Conservation (phyloP, 2,888 invertebrate species). For the Salpingus planirostris region DNA sequence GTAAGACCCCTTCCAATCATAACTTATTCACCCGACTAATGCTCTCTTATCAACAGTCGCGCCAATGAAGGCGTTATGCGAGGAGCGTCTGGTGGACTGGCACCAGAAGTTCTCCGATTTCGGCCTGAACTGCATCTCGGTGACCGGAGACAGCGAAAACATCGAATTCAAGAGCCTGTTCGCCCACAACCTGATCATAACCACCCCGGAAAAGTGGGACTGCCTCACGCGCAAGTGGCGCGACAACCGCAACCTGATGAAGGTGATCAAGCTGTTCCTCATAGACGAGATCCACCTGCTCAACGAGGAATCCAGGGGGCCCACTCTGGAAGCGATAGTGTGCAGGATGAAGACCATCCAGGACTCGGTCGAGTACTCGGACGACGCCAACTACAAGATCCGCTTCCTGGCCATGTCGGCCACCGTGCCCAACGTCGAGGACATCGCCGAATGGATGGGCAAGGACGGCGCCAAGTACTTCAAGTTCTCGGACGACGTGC, state of each 20-base stretch:
- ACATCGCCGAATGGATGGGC: conserved; percentile 65
- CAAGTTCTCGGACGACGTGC: conserved; percentile 59
- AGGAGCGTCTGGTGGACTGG: conserved; percentile 66
- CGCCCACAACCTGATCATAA: conserved; percentile 56
- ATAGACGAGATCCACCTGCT: conserved; percentile 74
- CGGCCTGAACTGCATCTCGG: conserved; percentile 56
- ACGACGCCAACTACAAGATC: conserved; percentile 22
- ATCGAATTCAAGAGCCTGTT: conserved; percentile 46
- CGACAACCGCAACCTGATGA: conserved; percentile 54
- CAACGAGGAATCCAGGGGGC: conserved; percentile 61
- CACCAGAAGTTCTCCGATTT: conserved; percentile 55
- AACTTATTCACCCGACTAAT: conserved; percentile 1
- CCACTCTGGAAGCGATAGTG: conserved; percentile 70
- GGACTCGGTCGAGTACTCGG: neutral
- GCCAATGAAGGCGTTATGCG: conserved; percentile 70
- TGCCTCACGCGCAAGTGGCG: conserved; percentile 67
- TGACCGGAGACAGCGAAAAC: conserved; percentile 68
- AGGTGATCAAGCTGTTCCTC: conserved; percentile 56
- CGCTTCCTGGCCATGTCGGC: conserved; percentile 72
- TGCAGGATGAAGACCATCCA: conserved; percentile 3
- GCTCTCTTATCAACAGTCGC: conserved; percentile 50
- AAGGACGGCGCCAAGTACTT: conserved; percentile 45
- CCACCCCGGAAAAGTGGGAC: conserved; percentile 84
- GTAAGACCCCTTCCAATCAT: no score
- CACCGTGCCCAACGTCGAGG: conserved; percentile 68